A percentile compares a stretch with the other conserved stretches of the same genome.
phyloP scores from a whole-genome alignment of 2,113 vertebrate genomes.

The Todiramphus saurophagus region DNA sequence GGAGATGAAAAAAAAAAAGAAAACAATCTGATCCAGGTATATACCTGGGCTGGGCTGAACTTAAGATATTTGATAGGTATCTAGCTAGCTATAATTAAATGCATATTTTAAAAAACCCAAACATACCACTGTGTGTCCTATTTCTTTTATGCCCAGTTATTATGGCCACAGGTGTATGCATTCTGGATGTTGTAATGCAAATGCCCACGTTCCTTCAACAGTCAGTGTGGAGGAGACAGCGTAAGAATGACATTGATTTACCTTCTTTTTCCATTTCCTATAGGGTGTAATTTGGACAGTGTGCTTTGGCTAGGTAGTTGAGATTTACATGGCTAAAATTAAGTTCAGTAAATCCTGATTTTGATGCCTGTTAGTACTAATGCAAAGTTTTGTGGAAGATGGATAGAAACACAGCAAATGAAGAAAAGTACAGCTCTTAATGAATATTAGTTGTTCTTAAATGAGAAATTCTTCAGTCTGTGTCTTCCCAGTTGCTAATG shows the following conservation, averaged over 20 bases:
- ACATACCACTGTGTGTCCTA: background rate
- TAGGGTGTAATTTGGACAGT: background rate
- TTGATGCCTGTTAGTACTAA: background rate
- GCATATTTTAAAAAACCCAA: accelerated
- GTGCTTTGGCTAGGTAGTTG: background rate
- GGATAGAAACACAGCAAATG: background rate
- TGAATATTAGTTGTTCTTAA: background rate
- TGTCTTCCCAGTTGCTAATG: background rate
- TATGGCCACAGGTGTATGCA: background rate
- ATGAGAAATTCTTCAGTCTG: background rate
- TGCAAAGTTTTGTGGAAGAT: background rate
- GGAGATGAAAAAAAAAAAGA: background rate
- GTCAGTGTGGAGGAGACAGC: background rate
- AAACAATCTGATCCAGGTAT: background rate
- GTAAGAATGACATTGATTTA: background rate
- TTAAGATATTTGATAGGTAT: background rate
- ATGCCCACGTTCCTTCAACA: background rate
- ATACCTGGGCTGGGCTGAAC: accelerated
- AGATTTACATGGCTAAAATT: background rate
- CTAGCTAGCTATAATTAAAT: background rate
- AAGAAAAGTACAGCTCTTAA: background rate
- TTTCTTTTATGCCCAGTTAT: background rate
- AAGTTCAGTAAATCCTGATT: background rate
- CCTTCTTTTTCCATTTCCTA: background rate
- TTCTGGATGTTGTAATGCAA: background rate